Conservation (phyloP, 92 coral and sea anemone genomes). For the Ricordea florida region DNA sequence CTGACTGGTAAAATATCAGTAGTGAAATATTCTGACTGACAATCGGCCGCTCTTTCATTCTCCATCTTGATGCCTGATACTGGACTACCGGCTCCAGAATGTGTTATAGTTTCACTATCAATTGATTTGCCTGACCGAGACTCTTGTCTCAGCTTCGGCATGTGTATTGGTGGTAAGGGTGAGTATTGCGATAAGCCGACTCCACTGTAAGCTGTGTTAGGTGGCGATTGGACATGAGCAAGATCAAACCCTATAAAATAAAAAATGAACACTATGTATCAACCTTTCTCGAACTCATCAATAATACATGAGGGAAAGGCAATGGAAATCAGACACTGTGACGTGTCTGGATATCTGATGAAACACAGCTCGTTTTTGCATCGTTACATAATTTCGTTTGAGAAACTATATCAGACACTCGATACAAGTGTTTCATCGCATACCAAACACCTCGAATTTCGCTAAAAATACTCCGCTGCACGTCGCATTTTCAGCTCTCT, state of each 20-base stretch:
- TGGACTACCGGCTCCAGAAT: constrained; percentile 68
- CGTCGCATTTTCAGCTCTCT: too few species aligned
- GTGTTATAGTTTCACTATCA: constrained; percentile 68
- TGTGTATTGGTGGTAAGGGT: constrained; percentile 89
- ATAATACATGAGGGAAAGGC: not conserved
- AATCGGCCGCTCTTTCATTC: not conserved
- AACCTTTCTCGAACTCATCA: not conserved
- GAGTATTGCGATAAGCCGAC: constrained; percentile 55
- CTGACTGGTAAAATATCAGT: constrained; percentile 44
- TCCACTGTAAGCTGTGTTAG: constrained; percentile 53
- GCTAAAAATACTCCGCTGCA: too few species aligned
- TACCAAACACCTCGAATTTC: too few species aligned
- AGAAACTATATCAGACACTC: too few species aligned
- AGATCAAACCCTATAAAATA: not conserved
- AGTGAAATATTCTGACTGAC: not conserved
- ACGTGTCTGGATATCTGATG: too few species aligned
- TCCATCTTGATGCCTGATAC: not conserved
- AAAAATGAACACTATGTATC: not conserved
- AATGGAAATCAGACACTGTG: not conserved
- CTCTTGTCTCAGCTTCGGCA: constrained; percentile 82
- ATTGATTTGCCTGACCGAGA: constrained; percentile 82
- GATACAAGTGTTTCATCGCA: too few species aligned
- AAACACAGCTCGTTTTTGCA: too few species aligned
- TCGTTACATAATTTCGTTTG: too few species aligned
- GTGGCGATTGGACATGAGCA: not conserved